Base-by-base conservation (phyloP, 2,113 vertebrate genomes). In the Podocnemis expansa region DNA sequence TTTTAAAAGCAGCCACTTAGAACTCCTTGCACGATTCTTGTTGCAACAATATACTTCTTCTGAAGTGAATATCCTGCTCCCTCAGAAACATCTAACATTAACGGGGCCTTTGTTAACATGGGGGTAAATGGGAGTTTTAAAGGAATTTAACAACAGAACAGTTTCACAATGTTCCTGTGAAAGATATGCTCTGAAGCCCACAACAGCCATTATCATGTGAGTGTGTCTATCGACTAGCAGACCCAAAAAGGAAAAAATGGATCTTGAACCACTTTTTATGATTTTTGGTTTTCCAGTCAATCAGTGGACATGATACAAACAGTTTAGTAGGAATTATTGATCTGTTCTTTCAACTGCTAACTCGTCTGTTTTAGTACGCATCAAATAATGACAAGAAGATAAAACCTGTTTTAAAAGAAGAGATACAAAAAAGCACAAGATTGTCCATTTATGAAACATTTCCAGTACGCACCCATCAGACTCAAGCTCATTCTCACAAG, bases 371-470 rank as follows among this genome's bases (percentile, higher is more conserved):
- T 97, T 94, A 34, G 0, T 79, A 96, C 95, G 75, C 31, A 73
- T 96, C 95, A 55, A 89, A 94, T 92, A 89, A 94, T 27, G 85
- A 97, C 91, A 81, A 93, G 1, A 93, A 96, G 90, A 96, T 38
- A 85, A 84, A 95, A 96, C 0, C 10, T 24, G 31, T 87, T 96
- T 96, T 85, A 94, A 91, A 90, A 24, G 93, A 93, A 96, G 96
- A 97, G 94, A 95, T 92, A 90, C 86, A 91, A 92, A 38, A 89
- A 96, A 97, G 91, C 96, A 95, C 88, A 80, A 98, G 97, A 98
- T 98, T 98, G 98, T 98, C 98, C 97, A 92, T 97, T 96, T 95
- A 94, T 89, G 96, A 97, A 96, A 80, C 89, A 78, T 97, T 95
- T 96, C 95, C 90, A 95, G 76, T 63, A 93, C 41, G 92, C 91